Evolutionary conservation across 2,888 invertebrate genomes (phyloP).

Genomic region (Hydropsyche betteni): DNA sequence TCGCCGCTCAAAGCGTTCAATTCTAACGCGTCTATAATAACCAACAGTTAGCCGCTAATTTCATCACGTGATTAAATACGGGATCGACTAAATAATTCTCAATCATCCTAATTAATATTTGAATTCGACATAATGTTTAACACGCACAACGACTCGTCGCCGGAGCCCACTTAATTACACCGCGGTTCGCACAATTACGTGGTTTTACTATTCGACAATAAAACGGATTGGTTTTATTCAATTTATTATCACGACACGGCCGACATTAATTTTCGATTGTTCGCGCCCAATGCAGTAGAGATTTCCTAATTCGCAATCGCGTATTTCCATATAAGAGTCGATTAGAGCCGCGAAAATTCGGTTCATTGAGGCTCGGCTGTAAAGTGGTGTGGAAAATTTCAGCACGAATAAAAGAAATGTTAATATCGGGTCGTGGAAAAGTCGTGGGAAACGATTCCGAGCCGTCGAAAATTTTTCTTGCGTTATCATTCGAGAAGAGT

Average conservation of each 20-base stretch:
- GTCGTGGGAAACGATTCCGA: not conserved
- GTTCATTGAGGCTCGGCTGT: too few relatives aligned
- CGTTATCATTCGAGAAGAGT: slow-evolving; percentile 23
- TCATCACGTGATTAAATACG: not conserved
- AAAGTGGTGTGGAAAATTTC: too few relatives aligned
- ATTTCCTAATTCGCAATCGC: too few relatives aligned
- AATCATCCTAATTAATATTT: slow-evolving; percentile 7
- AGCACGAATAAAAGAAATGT: not conserved
- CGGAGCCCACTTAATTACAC: not conserved
- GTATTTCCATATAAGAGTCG: too few relatives aligned
- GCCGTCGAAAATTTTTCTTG: slow-evolving; percentile 9
- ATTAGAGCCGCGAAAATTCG: too few relatives aligned
- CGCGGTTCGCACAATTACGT: too few relatives aligned
- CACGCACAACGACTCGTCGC: not conserved
- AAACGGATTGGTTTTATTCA: not conserved
- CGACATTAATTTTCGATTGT: too few relatives aligned
- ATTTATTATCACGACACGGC: not conserved
- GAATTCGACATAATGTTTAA: not conserved
- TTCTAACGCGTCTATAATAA: too few relatives aligned
- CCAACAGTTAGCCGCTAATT: not conserved
- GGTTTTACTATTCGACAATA: not conserved
- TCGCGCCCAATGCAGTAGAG: too few relatives aligned
- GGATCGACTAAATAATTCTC: not conserved
- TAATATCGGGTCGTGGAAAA: slow-evolving; percentile 11
- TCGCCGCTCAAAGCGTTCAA: too few relatives aligned